Evolutionary conservation across 2,797 vertebrate species (phyloP), one percentile per base, ranked within the genome.

Genomic region (Danio aesculapii): DNA sequence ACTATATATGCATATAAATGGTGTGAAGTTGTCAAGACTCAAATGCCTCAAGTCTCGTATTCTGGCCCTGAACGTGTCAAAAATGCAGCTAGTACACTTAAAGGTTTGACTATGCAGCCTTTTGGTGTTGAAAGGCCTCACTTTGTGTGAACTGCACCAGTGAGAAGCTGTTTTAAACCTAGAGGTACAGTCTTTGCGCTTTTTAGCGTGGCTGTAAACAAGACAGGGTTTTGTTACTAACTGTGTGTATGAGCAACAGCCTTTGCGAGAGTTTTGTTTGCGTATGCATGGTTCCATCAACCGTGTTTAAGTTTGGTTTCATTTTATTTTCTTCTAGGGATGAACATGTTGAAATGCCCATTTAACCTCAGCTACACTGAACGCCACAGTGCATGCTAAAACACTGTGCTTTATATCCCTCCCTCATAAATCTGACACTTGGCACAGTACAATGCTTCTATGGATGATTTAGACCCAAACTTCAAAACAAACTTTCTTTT

Each of bases 381-480:
- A 81, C 79, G 66, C 61, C 70, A 72, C 70, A 52, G 49, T 30
- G 75, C 71, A 58, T 67, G 81, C 52, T 71, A 81, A 79, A 59
- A 83, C 83, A 84, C 64, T 83, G 70, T 81, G 70, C 7, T 4
- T 8, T 61, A 58, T 49, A 39, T 68, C 61, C 79, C 39, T 53
- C 59, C 41, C 41, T 69, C 55, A 74, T 84, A 66, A 78, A 86
- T 62, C 57, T 84, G 50, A 53, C 68, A 13, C 80, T 21, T 57
- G 63, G 74, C 59, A 79, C 61, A 63, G 47, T 17, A 11, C 61
- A 84, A 44, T 73, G 59, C 57, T 43, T 44, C 59, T 57, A 46
- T 63, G 44, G 50, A 68, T 71, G 57, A 64, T 82, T 50, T 84
- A 44, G 67, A 17, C 59, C 70, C n/a, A 21, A 49, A 58, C 30